These are phyloP conservation scores for Cromileptes altivelis DNA, from an alignment of 2,113 vertebrate genomes.

Conservation along the genomic window DNA sequence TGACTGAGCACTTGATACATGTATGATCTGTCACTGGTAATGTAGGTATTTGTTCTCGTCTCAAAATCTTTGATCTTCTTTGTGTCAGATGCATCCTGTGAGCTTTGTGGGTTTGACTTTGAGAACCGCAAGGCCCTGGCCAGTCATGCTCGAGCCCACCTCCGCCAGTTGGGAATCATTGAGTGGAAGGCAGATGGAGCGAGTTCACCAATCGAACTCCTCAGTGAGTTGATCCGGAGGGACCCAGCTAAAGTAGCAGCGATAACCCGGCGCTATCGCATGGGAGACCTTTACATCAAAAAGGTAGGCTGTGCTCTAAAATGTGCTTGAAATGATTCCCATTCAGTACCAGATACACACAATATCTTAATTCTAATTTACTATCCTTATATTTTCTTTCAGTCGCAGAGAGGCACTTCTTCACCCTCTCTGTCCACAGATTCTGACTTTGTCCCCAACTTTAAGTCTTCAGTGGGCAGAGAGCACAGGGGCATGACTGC, in stretches of 20 bases:
- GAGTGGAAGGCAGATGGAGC: conserved; percentile 93
- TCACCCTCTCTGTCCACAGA: conserved; percentile 61
- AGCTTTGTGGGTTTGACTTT: conserved; percentile 95
- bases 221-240: conserved; percentile 92
- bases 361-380: rapidly evolving
- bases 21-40: neutral
- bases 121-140: conserved; percentile 96
- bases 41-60: neutral
- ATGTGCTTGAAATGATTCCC: neutral
- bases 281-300: conserved; percentile 89
- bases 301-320: conserved; percentile 79
- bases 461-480: conserved; percentile 42
- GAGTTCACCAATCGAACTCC: conserved; percentile 92
- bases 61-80: conserved; percentile 53
- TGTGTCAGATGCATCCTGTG: conserved; percentile 90
- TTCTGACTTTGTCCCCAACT: conserved; percentile 53
- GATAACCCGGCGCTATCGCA: conserved; percentile 90
- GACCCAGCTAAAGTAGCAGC: conserved; percentile 90
- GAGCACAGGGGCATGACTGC: conserved; percentile 32
- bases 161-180: conserved; percentile 92
- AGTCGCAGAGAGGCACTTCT: conserved; percentile 51
- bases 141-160: conserved; percentile 93
- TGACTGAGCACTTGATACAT: neutral
- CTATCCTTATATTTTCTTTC: neutral
- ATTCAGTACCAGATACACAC: neutral